Base-by-base conservation (phyloP, 2,113 vertebrate genomes). In the Neoarius graeffei region DNA sequence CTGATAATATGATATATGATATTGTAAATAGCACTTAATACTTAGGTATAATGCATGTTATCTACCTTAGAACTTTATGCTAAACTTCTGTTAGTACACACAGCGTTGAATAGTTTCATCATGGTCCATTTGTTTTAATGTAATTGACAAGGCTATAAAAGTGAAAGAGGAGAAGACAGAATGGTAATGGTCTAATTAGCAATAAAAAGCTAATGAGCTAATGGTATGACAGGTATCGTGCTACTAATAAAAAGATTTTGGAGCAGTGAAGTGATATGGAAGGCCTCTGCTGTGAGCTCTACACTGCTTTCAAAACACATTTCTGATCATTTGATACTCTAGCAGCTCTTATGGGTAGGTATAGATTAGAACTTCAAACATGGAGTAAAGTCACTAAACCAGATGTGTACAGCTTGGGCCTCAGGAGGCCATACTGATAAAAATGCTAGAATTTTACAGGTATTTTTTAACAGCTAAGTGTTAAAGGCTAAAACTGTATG, bases 281-380 rank as follows among this genome's bases (percentile, higher is more conserved):
- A 64, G 3, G 42, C 15, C 5, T 71, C 59, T 67, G 6, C 19
- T 87, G 19, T 27, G 11, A 60, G 42, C 54, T 57, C 56, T 59
- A 35, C 8, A 60, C 15, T 73, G 80, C 66, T 74, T 30, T 87
- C 62, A 56, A 67, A 35, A 67, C 64, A 71, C 66, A 74, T 74
- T 87, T 87, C 54, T 59, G 30, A 79, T 52, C n/a, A 54, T 27
- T 62, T 69, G 60, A 80, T 66, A 86, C 74, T 62, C 74, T 80
- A 59, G 73, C 54, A 76, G 60, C 56, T 35, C 8, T 85, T 85
- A 83, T 13, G 30, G 48, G 48, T 69, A 71, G 15, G 66, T n/a
- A 13, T 23, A 71, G 64, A 57, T 27, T 56, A 84, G 82, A 64
- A 71, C 48, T 17, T 50, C 13, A 69, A 84, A 74, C 14, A 48